Percentiles rank a stretch among this genome's conserved stretches.
phyloP scores from a whole-genome alignment of 1,140 invertebrate species.

The Plutomurus gul region DNA sequence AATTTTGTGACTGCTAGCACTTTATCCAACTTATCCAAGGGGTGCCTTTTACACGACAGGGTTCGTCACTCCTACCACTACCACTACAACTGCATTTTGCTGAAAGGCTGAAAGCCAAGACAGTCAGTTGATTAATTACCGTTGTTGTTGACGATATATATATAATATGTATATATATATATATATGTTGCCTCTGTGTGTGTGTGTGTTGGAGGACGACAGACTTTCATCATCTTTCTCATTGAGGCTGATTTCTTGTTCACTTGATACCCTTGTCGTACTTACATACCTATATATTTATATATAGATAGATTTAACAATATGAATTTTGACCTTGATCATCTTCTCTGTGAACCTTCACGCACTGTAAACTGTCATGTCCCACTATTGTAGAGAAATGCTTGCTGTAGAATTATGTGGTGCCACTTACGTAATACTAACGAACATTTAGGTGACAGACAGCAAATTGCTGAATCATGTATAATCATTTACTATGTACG shows the following conservation, averaged over 20 bases:
- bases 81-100: neutral
- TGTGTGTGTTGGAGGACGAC: no score
- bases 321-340: neutral
- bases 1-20: no score
- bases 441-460: slow-evolving; percentile 7
- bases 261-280: neutral
- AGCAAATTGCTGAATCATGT: neutral
- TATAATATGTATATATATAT: no score
- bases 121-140: no score
- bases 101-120: neutral
- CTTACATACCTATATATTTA: no score
- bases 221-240: neutral
- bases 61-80: slow-evolving; percentile 2
- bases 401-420: neutral
- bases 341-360: slow-evolving; percentile 12
- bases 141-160: no score
- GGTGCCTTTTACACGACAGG: slow-evolving; percentile 21
- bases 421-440: neutral
- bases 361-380: slow-evolving; percentile 7
- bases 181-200: no score
- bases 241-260: slow-evolving; percentile 18
- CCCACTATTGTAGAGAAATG: neutral
- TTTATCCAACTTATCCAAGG: neutral
- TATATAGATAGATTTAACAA: no score
- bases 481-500: neutral